Evolutionary conservation across 2,888 invertebrate genomes (phyloP).

Genomic region (Cephus rjabovi): DNA sequence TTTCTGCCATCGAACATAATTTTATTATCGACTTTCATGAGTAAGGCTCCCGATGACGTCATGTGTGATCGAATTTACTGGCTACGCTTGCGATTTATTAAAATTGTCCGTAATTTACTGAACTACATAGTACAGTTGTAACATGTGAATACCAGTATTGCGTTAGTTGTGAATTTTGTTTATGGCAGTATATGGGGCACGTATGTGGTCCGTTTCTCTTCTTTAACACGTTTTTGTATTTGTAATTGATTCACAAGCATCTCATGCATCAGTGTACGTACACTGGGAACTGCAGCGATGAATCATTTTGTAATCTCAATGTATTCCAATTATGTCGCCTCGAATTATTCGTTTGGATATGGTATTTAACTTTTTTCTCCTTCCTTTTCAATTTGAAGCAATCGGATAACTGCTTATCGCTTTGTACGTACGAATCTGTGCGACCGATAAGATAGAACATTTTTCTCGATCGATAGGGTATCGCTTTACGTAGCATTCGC

Average conservation of each 20-base stretch:
- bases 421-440: background rate
- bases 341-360: background rate
- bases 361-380: background rate
- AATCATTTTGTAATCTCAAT: background rate
- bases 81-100: background rate
- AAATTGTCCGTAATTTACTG: background rate
- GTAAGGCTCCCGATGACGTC: background rate
- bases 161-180: background rate
- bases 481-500: background rate
- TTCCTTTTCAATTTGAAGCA: background rate
- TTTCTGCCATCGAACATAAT: background rate
- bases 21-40: background rate
- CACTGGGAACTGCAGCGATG: background rate
- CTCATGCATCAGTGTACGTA: background rate
- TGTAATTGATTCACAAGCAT: background rate
- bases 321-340: background rate
- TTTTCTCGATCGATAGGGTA: background rate
- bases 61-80: background rate
- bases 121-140: background rate
- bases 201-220: background rate
- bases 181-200: background rate
- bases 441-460: background rate
- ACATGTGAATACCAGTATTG: background rate
- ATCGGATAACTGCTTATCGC: background rate
- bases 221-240: background rate